phyloP scores from a whole-genome alignment of 2,888 invertebrate species.

The Aphodius granarius region DNA sequence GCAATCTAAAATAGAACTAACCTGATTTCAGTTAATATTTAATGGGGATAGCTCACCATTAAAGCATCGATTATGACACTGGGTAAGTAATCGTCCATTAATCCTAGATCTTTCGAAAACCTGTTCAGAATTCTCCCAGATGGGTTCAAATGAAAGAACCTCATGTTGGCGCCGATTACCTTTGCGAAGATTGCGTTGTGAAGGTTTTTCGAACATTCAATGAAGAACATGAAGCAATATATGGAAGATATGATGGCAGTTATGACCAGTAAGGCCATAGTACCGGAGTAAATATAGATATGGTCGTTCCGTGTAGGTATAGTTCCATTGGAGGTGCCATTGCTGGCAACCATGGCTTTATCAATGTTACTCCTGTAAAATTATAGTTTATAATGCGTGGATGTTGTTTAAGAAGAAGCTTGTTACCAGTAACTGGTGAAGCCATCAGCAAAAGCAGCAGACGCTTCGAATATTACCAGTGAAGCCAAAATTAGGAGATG shows the following conservation, averaged over 20 bases:
- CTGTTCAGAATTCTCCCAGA: slow-evolving; percentile 67
- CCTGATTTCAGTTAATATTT: background rate
- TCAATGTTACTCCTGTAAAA: slow-evolving; percentile 31
- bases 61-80: slow-evolving; percentile 57
- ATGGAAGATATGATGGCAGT: slow-evolving; percentile 55
- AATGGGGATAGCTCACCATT: slow-evolving; percentile 47
- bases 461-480: slow-evolving; percentile 67
- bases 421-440: slow-evolving; percentile 77
- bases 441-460: slow-evolving; percentile 77
- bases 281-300: slow-evolving; percentile 46
- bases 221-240: slow-evolving; percentile 57
- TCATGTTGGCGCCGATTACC: slow-evolving; percentile 65
- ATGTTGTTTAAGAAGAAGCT: no score
- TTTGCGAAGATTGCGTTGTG: slow-evolving; percentile 60
- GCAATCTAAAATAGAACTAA: slow-evolving; percentile 57
- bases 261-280: slow-evolving; percentile 51
- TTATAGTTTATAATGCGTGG: no score
- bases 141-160: slow-evolving; percentile 71
- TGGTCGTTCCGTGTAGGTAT: slow-evolving; percentile 36
- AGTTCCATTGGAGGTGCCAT: slow-evolving; percentile 14
- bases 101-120: slow-evolving; percentile 72
- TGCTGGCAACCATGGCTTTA: slow-evolving; percentile 5
- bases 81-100: slow-evolving; percentile 59
- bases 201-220: slow-evolving; percentile 59
- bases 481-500: slow-evolving; percentile 60